A percentile compares a stretch with the other conserved stretches of the same genome.
Evolutionary conservation across 2,888 invertebrate species (phyloP).

Genomic region (Morinoia aosen): DNA sequence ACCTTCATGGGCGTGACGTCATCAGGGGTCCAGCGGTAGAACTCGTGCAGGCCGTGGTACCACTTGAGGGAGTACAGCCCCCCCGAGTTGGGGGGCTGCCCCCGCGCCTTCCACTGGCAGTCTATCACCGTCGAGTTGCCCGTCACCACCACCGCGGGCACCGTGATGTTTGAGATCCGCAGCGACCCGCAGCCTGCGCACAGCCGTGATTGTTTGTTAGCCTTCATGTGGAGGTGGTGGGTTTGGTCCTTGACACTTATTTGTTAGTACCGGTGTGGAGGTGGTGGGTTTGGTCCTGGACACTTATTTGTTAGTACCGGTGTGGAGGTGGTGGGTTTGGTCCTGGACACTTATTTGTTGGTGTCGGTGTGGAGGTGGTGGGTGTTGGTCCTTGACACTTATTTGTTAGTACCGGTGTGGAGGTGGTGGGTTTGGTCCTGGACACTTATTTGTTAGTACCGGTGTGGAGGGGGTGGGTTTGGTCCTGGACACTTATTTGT

Average conservation of each 20-base stretch:
- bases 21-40: slow-evolving; percentile 43
- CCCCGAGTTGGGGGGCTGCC: neutral
- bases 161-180: slow-evolving; percentile 36
- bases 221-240: neutral
- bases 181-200: neutral
- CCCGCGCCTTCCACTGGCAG: slow-evolving; percentile 48
- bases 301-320: neutral
- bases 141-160: slow-evolving; percentile 15
- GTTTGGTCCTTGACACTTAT: no score
- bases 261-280: neutral
- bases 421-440: neutral
- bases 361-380: neutral
- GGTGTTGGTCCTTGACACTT: no score
- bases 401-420: neutral
- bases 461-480: neutral
- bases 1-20: slow-evolving; percentile 43
- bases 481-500: no score
- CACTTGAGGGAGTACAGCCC: slow-evolving; percentile 51
- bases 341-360: no score
- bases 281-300: neutral
- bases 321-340: neutral
- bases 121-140: slow-evolving; percentile 22
- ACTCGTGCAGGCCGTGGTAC: slow-evolving; percentile 54
- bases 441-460: neutral
- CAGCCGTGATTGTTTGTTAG: neutral